Evolutionary conservation across 1,140 invertebrate species (phyloP).

Genomic region (Oreohelix idahoensis): DNA sequence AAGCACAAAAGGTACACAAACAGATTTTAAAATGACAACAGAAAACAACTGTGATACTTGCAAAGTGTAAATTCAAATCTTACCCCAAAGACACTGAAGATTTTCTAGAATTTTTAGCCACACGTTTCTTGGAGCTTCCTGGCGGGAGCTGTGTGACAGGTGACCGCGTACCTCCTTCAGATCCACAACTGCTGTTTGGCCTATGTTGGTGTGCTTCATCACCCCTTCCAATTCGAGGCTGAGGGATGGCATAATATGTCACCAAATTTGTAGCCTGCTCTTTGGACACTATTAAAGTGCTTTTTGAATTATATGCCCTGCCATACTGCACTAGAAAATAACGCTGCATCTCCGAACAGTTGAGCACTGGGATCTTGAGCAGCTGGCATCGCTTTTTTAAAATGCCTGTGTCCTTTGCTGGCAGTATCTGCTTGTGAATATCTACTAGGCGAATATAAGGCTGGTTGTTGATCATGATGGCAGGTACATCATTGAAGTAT

Average conservation of each 20-base stretch:
- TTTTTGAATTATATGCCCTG: conserved; percentile 69
- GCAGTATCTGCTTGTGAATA: conserved; percentile 72
- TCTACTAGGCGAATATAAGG: conserved; percentile 70
- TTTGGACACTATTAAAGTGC: conserved; percentile 69
- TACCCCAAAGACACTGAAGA: neutral
- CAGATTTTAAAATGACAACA: too few relatives aligned
- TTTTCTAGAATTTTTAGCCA: conserved; percentile 5
- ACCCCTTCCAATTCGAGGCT: conserved; percentile 48
- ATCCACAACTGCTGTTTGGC: conserved; percentile 9
- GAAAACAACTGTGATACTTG: too few relatives aligned
- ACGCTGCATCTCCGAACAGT: conserved; percentile 72
- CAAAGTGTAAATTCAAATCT: neutral
- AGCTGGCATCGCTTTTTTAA: conserved; percentile 71
- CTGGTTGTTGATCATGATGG: conserved; percentile 68
- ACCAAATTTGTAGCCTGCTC: conserved; percentile 67
- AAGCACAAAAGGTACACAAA: too few relatives aligned
- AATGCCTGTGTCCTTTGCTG: conserved; percentile 72
- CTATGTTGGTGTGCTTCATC: conserved; percentile 35
- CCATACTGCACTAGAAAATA: conserved; percentile 72
- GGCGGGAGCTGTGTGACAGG: conserved; percentile 3
- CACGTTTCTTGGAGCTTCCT: conserved; percentile 12
- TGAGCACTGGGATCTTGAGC: conserved; percentile 66
- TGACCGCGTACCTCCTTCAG: conserved; percentile 3
- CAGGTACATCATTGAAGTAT: conserved; percentile 72
- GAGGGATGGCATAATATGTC: conserved; percentile 70